Percentiles rank a stretch among this genome's conserved stretches.
These are phyloP conservation scores for Alligator mississippiensis DNA, from an alignment of 2,113 vertebrate genomes.

Conservation along the genomic window DNA sequence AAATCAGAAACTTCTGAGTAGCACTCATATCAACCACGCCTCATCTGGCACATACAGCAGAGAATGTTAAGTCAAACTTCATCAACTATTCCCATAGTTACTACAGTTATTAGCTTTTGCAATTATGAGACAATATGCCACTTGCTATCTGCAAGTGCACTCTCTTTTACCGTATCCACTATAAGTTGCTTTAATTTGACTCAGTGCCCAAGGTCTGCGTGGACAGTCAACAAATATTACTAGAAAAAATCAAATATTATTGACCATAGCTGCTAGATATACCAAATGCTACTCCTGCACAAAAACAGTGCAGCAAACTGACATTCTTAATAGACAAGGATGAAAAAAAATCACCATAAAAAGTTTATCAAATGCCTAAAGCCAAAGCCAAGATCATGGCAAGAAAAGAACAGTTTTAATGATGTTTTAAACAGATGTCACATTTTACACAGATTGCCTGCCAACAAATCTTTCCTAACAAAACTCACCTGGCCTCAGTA, in stretches of 20 bases:
- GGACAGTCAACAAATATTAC: background rate
- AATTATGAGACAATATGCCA: background rate
- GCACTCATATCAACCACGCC: background rate
- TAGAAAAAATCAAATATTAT: background rate
- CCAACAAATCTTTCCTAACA: conserved; percentile 36
- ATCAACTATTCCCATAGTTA: background rate
- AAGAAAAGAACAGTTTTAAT: conserved; percentile 19
- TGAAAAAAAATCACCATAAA: conserved; percentile 30
- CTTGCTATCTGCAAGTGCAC: rapidly evolving
- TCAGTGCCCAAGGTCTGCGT: background rate
- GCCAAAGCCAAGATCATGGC: background rate
- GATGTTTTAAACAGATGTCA: conserved; percentile 13
- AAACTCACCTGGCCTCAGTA: conserved; percentile 24
- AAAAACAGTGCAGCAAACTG: conserved; percentile 33
- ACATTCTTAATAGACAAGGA: conserved; percentile 27
- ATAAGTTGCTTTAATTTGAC: background rate
- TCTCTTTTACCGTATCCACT: background rate
- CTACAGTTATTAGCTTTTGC: background rate
- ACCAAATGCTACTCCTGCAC: conserved; percentile 41
- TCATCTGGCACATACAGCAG: background rate
- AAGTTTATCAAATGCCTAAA: conserved; percentile 35
- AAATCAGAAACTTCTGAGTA: background rate
- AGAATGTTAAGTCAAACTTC: background rate
- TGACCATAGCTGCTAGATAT: background rate
- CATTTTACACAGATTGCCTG: conserved; percentile 23